Base-by-base conservation (phyloP, 2,888 invertebrate species). In the Tholera decimalis region DNA sequence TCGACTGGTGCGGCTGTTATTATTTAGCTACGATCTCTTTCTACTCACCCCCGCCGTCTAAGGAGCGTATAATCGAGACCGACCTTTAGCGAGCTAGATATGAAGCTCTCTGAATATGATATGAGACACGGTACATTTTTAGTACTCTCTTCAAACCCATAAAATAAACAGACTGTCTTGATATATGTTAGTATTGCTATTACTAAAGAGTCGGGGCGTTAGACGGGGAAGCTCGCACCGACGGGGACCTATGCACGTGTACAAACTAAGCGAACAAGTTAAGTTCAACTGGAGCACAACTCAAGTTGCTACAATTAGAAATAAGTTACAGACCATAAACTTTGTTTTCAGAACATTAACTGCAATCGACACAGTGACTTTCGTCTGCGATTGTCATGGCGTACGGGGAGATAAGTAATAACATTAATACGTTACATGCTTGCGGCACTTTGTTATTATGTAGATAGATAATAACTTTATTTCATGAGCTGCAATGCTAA, bases 331-430 rank as follows among this genome's bases (percentile, higher is more conserved):
- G 60, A 28, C 54, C 77, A 77, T 74, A 64, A 77, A 74, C 46
- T 77, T 43, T 50, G 59, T 74, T 73, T 57, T 59, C 72, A 73
- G 77, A 71, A 71, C 77, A 71, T 73, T 77, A 73, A 77, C 71
- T 76, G 43, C 49, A 30, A 43, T 55, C 63, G 58, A 63, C 58
- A 76, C 77, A 71, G 43, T 77, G 64, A 64, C 59, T 64, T 63
- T 65, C 46, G 59, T 57, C 11, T 37, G 37, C 41, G 72, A 74
- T 77, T 60, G 73, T 65, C 56, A 71, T 70, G 57, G 54, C 51
- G 33, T 53, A 71, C 24, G 58, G 28, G 30, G 28, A 65, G 60
- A 77, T 77, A 74, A 77, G 65, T 71, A 37, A n/a, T 35, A 20
- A 53, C 44, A 72, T 60, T 22, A 39, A 44, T 39, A 54, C 53